phyloP scores from a whole-genome alignment of 1,140 invertebrate genomes.

The Tetragnatha versicolor region DNA sequence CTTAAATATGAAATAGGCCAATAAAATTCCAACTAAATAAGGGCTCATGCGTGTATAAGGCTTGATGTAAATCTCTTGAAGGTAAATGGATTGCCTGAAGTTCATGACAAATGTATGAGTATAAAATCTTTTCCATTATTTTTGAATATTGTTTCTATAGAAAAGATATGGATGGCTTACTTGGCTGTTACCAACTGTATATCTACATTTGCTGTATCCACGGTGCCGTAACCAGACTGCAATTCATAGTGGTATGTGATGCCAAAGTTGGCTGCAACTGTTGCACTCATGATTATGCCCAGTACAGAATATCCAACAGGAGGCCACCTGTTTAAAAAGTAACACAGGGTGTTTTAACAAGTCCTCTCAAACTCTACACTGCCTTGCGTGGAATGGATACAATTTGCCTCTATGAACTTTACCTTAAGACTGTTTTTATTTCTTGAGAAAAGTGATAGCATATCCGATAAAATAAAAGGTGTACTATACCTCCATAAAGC shows the following conservation, averaged over 20 bases:
- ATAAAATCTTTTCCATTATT: not conserved
- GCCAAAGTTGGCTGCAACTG: not conserved
- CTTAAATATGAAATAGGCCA: conserved; percentile 4
- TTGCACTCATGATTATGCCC: not conserved
- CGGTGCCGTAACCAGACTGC: not conserved
- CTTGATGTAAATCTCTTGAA: not conserved
- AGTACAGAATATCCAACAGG: not conserved
- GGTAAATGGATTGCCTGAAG: not conserved
- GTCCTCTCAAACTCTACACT: not conserved
- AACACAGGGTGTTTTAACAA: not conserved
- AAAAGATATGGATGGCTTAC: not conserved
- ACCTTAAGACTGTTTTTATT: not conserved
- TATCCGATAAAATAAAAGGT: not conserved
- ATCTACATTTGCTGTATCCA: not conserved
- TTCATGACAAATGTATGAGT: not conserved
- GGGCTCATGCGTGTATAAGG: conserved; percentile 1
- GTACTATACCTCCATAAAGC: not conserved
- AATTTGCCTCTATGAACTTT: not conserved
- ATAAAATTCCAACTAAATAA: not conserved
- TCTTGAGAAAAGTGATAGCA: not conserved
- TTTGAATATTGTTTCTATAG: not conserved
- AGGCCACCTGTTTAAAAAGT: not conserved
- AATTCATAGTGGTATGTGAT: conserved; percentile 24
- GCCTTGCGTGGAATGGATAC: not conserved
- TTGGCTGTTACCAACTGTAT: not conserved